Evolutionary conservation across 2,113 vertebrate genomes (phyloP).

Genomic region (Micromys minutus): DNA sequence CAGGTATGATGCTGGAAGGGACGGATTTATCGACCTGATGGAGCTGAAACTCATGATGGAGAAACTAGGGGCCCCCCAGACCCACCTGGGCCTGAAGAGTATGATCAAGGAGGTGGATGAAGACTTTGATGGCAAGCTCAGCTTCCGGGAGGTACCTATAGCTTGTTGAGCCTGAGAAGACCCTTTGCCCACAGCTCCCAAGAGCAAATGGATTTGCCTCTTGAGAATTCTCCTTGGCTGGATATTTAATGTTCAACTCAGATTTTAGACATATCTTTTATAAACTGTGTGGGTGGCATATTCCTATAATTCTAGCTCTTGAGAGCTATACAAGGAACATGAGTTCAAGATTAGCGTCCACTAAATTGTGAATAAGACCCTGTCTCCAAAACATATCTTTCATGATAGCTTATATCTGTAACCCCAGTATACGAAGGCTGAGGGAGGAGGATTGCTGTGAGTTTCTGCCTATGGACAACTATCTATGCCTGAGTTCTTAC

Average conservation of each 20-base stretch:
- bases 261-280: not conserved
- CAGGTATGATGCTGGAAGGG: conserved; percentile 92
- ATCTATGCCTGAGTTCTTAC: not conserved
- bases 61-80: conserved; percentile 95
- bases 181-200: rapidly evolving
- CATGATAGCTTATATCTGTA: not conserved
- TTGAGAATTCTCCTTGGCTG: not conserved
- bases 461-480: not conserved
- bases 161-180: rapidly evolving
- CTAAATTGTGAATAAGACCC: not conserved
- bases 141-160: conserved; percentile 93
- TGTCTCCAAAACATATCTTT: not conserved
- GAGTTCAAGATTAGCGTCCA: not conserved
- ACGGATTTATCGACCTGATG: conserved; percentile 97
- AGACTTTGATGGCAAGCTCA: conserved; percentile 95
- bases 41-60: conserved; percentile 99
- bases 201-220: not conserved
- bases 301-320: not conserved
- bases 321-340: not conserved
- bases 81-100: conserved; percentile 95
- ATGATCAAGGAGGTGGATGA: conserved; percentile 99
- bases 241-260: not conserved
- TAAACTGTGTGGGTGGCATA: not conserved
- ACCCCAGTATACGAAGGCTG: not conserved
- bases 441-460: not conserved